Conservation (phyloP, 2,888 invertebrate species). For the Stenotaenia linearis region DNA sequence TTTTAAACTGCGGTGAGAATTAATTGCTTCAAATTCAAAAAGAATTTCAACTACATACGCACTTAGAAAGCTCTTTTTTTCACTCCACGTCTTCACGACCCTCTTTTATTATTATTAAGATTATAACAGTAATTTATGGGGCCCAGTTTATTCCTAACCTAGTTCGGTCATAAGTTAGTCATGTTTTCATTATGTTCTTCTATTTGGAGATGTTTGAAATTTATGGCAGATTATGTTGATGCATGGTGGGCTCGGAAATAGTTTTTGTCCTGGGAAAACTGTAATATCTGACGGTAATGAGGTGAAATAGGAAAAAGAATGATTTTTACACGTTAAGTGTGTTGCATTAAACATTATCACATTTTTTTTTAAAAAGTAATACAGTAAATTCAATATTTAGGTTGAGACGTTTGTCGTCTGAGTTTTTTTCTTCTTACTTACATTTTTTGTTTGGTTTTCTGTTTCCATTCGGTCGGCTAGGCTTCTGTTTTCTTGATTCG, state of each 20-base stretch:
- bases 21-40: constrained; percentile 20
- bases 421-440: not conserved
- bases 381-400: not conserved
- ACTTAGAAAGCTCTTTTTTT: not conserved
- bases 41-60: constrained; percentile 2
- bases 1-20: constrained; percentile 14
- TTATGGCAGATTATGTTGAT: not conserved
- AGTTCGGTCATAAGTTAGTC: constrained; percentile 1
- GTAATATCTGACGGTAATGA: not conserved
- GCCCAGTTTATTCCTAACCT: constrained; percentile 1
- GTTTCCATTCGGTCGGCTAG: not conserved
- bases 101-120: constrained; percentile 3
- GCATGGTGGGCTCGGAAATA: not conserved
- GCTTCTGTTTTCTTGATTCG: not conserved
- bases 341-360: not conserved
- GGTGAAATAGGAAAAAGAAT: not conserved
- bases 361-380: not conserved
- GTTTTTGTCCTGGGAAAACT: not conserved
- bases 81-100: not conserved
- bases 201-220: not conserved
- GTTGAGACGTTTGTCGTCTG: not conserved
- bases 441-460: not conserved
- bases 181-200: constrained; percentile 9
- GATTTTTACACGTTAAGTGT: too few species aligned
- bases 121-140: constrained; percentile 19